Conservation (phyloP, 2,113 vertebrate genomes). For the Charadrius vociferus region DNA sequence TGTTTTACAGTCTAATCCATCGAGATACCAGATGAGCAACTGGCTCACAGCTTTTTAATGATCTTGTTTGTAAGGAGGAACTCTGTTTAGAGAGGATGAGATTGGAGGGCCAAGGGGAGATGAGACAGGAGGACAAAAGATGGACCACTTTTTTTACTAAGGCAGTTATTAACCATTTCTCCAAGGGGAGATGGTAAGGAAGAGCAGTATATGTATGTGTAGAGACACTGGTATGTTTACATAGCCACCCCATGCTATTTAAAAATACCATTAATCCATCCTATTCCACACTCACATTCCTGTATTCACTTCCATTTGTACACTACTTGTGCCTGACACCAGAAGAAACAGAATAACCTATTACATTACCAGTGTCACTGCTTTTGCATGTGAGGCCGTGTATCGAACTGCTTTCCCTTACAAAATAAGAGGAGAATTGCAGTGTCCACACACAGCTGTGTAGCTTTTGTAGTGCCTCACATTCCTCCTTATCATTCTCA, state of each 20-base stretch:
- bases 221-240: neutral
- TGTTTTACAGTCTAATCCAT: neutral
- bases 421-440: neutral
- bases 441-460: slow-evolving; percentile 25
- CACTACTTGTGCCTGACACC: neutral
- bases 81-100: neutral
- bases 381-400: neutral
- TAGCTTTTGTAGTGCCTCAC: neutral
- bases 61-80: neutral
- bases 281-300: neutral
- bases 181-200: neutral
- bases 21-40: neutral
- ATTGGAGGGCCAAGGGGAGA: neutral
- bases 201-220: neutral
- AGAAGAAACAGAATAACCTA: neutral
- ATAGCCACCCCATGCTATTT: neutral
- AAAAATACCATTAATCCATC: neutral
- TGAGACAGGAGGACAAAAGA: neutral
- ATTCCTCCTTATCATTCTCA: neutral
- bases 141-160: neutral
- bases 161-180: neutral
- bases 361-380: neutral
- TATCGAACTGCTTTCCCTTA: neutral
- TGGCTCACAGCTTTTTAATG: neutral
- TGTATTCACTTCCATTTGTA: neutral